Evolutionary conservation across 1,140 invertebrate genomes (phyloP).

Genomic region (Drosophila bocki): DNA sequence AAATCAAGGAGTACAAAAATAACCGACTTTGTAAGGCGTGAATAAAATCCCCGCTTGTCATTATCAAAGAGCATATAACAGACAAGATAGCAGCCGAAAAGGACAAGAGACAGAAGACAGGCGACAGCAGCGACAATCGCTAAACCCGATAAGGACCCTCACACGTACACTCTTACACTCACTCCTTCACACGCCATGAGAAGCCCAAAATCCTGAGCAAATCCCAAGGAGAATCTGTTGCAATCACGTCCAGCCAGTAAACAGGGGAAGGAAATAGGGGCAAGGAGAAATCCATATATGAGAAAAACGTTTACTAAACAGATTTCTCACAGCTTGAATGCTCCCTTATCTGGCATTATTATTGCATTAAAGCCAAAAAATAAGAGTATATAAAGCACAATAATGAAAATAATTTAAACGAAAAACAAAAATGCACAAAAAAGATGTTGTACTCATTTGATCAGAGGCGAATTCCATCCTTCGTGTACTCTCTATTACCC

Average conservation of each 20-base stretch:
- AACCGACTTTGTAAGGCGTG: constrained; percentile 3
- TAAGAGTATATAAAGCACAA: constrained; percentile 9
- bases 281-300: background rate
- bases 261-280: background rate
- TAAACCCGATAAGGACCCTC: constrained; percentile 41
- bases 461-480: constrained; percentile 8
- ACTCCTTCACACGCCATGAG: constrained; percentile 12
- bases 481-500: constrained; percentile 59
- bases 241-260: constrained; percentile 46
- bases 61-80: constrained; percentile 45
- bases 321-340: constrained; percentile 29
- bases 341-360: constrained; percentile 42
- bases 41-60: constrained; percentile 50
- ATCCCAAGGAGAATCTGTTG: constrained; percentile 67
- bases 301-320: constrained; percentile 37
- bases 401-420: background rate
- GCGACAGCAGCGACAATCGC: constrained; percentile 42
- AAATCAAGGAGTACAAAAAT: constrained; percentile 25
- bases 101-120: constrained; percentile 35
- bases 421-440: constrained; percentile 41
- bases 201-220: constrained; percentile 45
- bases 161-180: constrained; percentile 4
- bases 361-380: constrained; percentile 63
- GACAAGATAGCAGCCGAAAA: constrained; percentile 30
- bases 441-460: constrained; percentile 65